Conservation (phyloP, 53 echinoderm and acorn worm species). For the Patiria pectinifera region DNA sequence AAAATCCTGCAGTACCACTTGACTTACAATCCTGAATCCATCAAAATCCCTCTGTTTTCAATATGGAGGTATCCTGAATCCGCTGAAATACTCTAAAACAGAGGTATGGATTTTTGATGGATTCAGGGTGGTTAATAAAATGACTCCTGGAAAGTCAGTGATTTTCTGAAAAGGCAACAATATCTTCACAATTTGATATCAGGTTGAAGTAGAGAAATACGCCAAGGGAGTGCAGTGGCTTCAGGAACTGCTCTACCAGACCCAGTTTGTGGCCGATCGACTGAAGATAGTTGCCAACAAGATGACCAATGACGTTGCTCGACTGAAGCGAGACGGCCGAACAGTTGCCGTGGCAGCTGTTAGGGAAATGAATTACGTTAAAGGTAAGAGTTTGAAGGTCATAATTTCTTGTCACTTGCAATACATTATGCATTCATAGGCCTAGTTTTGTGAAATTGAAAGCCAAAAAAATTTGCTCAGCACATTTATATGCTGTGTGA, state of each 20-base stretch:
- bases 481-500: too few species aligned
- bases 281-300: constrained; percentile 92
- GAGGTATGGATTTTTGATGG: too few species aligned
- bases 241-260: constrained; percentile 78
- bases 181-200: background rate
- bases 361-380: constrained; percentile 78
- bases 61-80: too few species aligned
- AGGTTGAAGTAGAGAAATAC: constrained; percentile 96
- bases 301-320: constrained; percentile 92
- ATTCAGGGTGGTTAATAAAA: too few species aligned
- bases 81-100: too few species aligned
- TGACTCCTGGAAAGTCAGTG: too few species aligned
- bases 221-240: constrained; percentile 83
- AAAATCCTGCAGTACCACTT: too few species aligned
- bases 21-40: too few species aligned
- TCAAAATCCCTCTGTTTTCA: too few species aligned
- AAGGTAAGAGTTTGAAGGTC: constrained; percentile 49
- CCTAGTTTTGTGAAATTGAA: background rate
- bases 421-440: background rate
- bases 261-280: constrained; percentile 78
- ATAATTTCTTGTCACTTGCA: background rate
- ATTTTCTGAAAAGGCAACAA: background rate
- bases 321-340: constrained; percentile 85
- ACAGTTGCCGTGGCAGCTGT: constrained; percentile 80
- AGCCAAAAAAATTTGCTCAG: too few species aligned